Conservation (phyloP, 2,113 vertebrate species). For the Prietella phreatophila region DNA sequence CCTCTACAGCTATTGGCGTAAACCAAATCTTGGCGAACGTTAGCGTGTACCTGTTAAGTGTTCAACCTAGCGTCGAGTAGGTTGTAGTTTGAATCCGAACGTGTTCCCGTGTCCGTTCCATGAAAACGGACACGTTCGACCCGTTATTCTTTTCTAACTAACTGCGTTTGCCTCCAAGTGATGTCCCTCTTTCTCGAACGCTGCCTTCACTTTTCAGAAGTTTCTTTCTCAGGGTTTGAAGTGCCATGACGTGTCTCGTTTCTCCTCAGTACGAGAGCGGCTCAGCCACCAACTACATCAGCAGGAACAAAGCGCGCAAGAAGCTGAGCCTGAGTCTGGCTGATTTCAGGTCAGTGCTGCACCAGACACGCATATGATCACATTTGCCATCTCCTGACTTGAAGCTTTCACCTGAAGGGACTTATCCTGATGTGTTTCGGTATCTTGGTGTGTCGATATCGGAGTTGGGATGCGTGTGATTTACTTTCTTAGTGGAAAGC, state of each 20-base stretch:
- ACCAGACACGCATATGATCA: neutral
- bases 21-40: neutral
- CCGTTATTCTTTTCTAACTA: neutral
- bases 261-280: constrained; percentile 82
- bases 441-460: neutral
- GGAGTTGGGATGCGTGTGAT: neutral
- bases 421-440: neutral
- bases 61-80: neutral
- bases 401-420: neutral
- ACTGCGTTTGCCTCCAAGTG: neutral
- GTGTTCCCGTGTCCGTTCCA: too few species aligned
- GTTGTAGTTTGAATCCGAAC: neutral
- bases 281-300: constrained; percentile 92
- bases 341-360: constrained; percentile 85
- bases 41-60: neutral
- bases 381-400: neutral
- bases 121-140: neutral
- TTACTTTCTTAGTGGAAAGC: neutral
- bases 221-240: neutral
- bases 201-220: neutral
- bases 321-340: constrained; percentile 88
- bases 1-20: neutral
- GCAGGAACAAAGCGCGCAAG: constrained; percentile 91
- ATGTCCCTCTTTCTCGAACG: neutral
- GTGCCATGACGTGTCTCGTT: constrained; percentile 1